Evolutionary conservation across 2,113 vertebrate genomes (phyloP).

Genomic region (Pterocles orientalis): DNA sequence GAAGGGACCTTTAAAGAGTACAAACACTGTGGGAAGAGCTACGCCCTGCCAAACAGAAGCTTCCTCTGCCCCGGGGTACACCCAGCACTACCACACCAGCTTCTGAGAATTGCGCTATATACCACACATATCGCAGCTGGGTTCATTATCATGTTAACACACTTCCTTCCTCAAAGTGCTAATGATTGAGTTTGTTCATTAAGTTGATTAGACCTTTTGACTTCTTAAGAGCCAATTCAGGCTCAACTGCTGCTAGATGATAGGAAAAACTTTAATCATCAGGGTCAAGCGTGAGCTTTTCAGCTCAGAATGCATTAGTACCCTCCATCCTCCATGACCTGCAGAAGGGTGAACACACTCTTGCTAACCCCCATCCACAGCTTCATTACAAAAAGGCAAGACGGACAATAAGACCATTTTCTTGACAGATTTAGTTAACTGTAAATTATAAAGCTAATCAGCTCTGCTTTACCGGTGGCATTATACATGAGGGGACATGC

Average conservation of each 20-base stretch:
- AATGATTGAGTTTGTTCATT: conserved; percentile 61
- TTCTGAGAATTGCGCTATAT: too few relatives aligned
- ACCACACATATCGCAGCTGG: not conserved
- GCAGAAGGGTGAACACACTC: not conserved
- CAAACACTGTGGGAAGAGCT: not conserved
- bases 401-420: not conserved
- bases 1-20: not conserved
- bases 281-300: conserved; percentile 60
- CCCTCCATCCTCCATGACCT: conserved; percentile 33
- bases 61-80: not conserved
- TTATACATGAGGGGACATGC: not conserved
- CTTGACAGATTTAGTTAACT: conserved; percentile 23
- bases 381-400: not conserved
- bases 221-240: conserved; percentile 56
- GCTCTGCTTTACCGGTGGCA: conserved; percentile 15
- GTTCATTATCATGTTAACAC: not conserved
- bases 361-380: conserved; percentile 21
- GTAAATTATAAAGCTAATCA: conserved; percentile 46
- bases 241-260: conserved; percentile 47
- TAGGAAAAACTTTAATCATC: conserved; percentile 40
- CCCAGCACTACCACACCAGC: too few relatives aligned
- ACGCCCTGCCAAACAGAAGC: not conserved
- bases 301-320: conserved; percentile 41
- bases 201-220: conserved; percentile 68
- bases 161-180: conserved; percentile 21